A percentile compares a stretch with the other conserved stretches of the same genome.
Conservation (phyloP, 2,113 vertebrate genomes). For the Lamprologus ornatipinnis region DNA sequence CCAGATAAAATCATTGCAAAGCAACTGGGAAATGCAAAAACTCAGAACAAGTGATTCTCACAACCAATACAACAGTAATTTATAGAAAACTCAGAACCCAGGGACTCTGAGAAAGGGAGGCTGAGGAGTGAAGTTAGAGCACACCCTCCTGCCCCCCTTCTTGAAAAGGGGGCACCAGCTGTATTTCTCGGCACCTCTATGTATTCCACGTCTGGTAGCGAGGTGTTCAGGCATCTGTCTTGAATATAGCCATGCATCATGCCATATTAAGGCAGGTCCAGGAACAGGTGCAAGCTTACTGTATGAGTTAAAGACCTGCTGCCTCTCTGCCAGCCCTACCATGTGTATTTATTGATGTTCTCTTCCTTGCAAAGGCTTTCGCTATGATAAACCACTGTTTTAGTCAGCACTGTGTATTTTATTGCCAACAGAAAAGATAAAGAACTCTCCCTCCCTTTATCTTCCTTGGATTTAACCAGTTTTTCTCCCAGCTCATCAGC, state of each 20-base stretch:
- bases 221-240: background rate
- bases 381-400: background rate
- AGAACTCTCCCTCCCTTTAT: background rate
- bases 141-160: rapidly evolving
- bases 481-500: background rate
- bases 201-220: background rate
- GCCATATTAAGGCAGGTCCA: background rate
- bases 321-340: background rate
- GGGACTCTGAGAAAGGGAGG: background rate
- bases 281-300: background rate
- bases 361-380: background rate
- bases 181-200: background rate
- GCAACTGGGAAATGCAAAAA: background rate
- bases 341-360: background rate
- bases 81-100: background rate
- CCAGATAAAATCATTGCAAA: background rate
- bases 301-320: background rate
- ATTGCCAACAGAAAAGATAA: conserved; percentile 7
- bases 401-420: background rate
- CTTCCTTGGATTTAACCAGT: background rate
- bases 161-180: background rate
- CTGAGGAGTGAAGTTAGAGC: background rate
- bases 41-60: background rate
- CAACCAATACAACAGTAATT: background rate
- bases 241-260: background rate